A percentile compares a stretch with the other conserved stretches of the same genome.
phyloP scores from a whole-genome alignment of 2,888 invertebrate genomes.

The Lithophane ornitopus region DNA sequence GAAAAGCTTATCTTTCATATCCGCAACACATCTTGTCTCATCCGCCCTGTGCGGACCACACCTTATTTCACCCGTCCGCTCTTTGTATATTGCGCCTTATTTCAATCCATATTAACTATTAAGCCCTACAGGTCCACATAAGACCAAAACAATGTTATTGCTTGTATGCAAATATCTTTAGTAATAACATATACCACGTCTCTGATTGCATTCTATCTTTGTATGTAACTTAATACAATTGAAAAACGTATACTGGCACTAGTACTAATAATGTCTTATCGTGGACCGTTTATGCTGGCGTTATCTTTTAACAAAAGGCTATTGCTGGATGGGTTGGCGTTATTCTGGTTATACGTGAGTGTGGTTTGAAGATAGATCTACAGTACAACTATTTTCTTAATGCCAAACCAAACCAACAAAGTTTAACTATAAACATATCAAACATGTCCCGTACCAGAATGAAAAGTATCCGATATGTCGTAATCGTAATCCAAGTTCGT shows the following conservation, averaged over 20 bases:
- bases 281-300: slow-evolving; percentile 33
- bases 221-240: slow-evolving; percentile 62
- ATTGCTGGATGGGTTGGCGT: slow-evolving; percentile 42
- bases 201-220: slow-evolving; percentile 56
- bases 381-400: too few species aligned
- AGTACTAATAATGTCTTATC: slow-evolving; percentile 51
- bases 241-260: slow-evolving; percentile 48
- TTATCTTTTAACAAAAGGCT: slow-evolving; percentile 67
- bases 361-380: neutral
- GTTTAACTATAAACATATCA: too few species aligned
- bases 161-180: slow-evolving; percentile 54
- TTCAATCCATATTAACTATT: slow-evolving; percentile 24
- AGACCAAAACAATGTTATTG: slow-evolving; percentile 48
- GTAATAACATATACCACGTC: slow-evolving; percentile 49
- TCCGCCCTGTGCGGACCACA: neutral
- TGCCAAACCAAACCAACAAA: too few species aligned
- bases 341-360: slow-evolving; percentile 14
- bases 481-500: too few species aligned
- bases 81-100: slow-evolving; percentile 2
- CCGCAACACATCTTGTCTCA: slow-evolving; percentile 3
- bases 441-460: too few species aligned
- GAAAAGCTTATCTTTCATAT: slow-evolving; percentile 6
- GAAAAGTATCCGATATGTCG: too few species aligned
- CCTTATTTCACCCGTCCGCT: neutral
- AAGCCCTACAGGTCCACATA: slow-evolving; percentile 28